Conservation (phyloP, 2,113 vertebrate genomes). For the Forbesichthys agassizii region DNA sequence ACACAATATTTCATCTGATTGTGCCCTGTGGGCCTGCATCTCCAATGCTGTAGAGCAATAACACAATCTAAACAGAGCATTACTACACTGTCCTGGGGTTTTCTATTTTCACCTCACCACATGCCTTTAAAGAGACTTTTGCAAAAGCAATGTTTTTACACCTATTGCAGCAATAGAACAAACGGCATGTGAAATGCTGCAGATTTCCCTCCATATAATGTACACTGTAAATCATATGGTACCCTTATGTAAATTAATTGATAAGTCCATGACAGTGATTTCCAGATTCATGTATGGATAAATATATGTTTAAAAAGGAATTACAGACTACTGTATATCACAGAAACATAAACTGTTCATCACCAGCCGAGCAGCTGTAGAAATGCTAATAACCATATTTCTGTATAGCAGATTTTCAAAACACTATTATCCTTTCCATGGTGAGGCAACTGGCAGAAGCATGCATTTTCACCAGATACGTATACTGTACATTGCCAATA, state of each 20-base stretch:
- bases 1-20: no score
- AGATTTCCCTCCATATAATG: no score
- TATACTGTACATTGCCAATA: conserved; percentile 20
- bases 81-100: no score
- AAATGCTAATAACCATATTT: conserved; percentile 44
- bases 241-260: conserved; percentile 26
- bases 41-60: no score
- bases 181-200: no score
- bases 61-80: no score
- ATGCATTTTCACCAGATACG: conserved; percentile 27
- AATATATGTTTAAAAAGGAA: conserved; percentile 47
- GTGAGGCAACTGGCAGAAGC: conserved; percentile 49
- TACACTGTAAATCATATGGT: neutral
- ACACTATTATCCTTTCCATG: conserved; percentile 7
- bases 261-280: conserved; percentile 36
- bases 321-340: conserved; percentile 7
- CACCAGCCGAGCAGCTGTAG: neutral
- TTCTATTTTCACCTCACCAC: no score
- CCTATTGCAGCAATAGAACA: no score
- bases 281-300: conserved; percentile 4
- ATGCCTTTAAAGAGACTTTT: no score
- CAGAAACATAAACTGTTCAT: conserved; percentile 1
- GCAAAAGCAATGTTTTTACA: no score
- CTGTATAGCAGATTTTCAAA: conserved; percentile 16
- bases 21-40: no score